These are phyloP conservation scores for Champsocephalus esox DNA, from an alignment of 2,797 vertebrate species.

Conservation along the genomic window DNA sequence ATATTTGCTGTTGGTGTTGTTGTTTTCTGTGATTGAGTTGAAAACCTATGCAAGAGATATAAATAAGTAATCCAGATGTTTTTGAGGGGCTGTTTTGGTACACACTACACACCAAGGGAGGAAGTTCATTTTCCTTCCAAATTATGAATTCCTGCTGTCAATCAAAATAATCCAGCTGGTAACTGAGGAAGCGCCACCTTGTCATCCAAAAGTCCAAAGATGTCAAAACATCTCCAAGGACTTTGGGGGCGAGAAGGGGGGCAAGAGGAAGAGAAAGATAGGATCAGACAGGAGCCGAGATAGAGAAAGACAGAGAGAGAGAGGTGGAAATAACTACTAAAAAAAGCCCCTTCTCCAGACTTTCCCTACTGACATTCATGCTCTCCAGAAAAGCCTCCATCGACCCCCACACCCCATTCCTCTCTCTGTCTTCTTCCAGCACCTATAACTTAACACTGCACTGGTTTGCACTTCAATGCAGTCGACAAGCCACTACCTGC, in stretches of 20 bases:
- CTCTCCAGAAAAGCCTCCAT: constrained; percentile 61
- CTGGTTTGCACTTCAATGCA: constrained; percentile 72
- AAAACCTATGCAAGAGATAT: constrained; percentile 20
- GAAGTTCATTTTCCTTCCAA: constrained; percentile 34
- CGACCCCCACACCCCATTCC: constrained; percentile 68
- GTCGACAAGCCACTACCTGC: constrained; percentile 82
- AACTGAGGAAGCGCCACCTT: constrained; percentile 37
- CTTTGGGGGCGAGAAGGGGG: constrained; percentile 13
- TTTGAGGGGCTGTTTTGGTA: constrained; percentile 13
- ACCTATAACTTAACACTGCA: constrained; percentile 72
- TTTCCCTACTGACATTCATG: constrained; percentile 73
- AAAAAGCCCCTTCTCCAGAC: constrained; percentile 57
- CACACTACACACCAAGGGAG: constrained; percentile 25
- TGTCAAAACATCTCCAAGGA: constrained; percentile 63
- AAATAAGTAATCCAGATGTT: constrained; percentile 46
- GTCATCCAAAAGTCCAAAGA: constrained; percentile 50
- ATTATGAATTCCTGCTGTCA: constrained; percentile 64
- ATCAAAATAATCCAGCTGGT: constrained; percentile 58
- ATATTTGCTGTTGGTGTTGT: constrained; percentile 24
- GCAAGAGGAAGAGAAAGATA: constrained; percentile 24
- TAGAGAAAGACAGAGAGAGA: constrained; percentile 72
- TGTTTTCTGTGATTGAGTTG: neutral
- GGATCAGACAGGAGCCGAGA: constrained; percentile 55
- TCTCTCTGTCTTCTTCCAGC: constrained; percentile 64
- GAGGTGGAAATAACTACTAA: constrained; percentile 39